Evolutionary conservation across 1,140 invertebrate species (phyloP), one percentile per base, ranked within the genome.

Genomic region (Planococcus citri): DNA sequence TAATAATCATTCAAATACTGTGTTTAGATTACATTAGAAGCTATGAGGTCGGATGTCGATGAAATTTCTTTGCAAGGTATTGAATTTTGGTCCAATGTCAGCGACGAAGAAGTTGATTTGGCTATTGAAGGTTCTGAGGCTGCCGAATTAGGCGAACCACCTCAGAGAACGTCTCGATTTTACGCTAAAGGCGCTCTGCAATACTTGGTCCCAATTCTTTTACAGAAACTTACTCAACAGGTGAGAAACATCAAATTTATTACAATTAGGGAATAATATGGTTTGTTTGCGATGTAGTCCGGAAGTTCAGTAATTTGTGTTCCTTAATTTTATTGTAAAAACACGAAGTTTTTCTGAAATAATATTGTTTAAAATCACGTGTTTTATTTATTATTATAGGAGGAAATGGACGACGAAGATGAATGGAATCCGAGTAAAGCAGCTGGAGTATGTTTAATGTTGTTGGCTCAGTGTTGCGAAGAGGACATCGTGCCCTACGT

Each of bases 341-440:
- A n/a, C n/a, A n/a, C n/a, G n/a, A n/a, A n/a, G n/a, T n/a, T n/a
- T n/a, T n/a, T n/a, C n/a, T n/a, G n/a, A n/a, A n/a, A n/a, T n/a
- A n/a, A n/a, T n/a, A n/a, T n/a, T n/a, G n/a, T n/a, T n/a, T n/a
- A n/a, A n/a, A n/a, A n/a, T n/a, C n/a, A n/a, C n/a, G n/a, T n/a
- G n/a, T 51, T 51, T 6, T 20, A 51, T 68, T 20, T 37, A 8
- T 9, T 21, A 41, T 51, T 2, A 60, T 70, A 78, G 81, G 89
- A 92, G 77, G 88, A 91, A 75, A 83, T 87, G 73, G 94, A 96
- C 77, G 96, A 99, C 79, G 96, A 99, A 78, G 94, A 99, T 78
- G 96, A 98, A 76, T 99, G 97, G 97, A 98, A 97, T 81, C 97
- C 97, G 6, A 92, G 94, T 72, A 99, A 99, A 83, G 94, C 97